A percentile compares a stretch with the other conserved stretches of the same genome.
These are phyloP conservation scores for Drosophila carrolli DNA, from an alignment of 1,140 invertebrate species.

Conservation along the genomic window DNA sequence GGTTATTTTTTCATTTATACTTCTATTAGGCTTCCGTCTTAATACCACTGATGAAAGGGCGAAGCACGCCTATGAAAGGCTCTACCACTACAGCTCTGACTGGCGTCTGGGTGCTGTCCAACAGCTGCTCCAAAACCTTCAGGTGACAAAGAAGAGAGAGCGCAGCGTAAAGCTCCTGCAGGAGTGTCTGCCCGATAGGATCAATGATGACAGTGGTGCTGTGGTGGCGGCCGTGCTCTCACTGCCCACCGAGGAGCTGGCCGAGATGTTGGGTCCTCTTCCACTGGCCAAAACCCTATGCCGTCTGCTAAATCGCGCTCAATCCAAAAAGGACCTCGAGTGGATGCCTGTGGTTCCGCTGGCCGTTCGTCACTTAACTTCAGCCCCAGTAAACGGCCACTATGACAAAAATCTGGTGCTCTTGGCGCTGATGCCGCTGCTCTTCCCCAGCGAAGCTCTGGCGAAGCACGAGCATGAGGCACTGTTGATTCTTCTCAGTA, in stretches of 20 bases:
- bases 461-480: slow-evolving; percentile 26
- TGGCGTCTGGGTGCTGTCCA: slow-evolving; percentile 88
- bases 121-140: slow-evolving; percentile 85
- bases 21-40: slow-evolving; percentile 85
- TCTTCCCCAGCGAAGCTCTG: slow-evolving; percentile 54
- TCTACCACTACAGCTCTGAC: slow-evolving; percentile 88
- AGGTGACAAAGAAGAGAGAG: slow-evolving; percentile 65
- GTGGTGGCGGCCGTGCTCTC: slow-evolving; percentile 86
- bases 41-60: slow-evolving; percentile 85
- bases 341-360: slow-evolving; percentile 83
- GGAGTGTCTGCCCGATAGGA: slow-evolving; percentile 86
- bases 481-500: slow-evolving; percentile 48
- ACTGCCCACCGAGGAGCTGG: slow-evolving; percentile 82
- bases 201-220: slow-evolving; percentile 86
- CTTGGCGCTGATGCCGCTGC: slow-evolving; percentile 68
- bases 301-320: slow-evolving; percentile 65
- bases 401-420: slow-evolving; percentile 74
- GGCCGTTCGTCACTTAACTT: slow-evolving; percentile 83
- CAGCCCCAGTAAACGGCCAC: slow-evolving; percentile 24
- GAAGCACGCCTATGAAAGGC: slow-evolving; percentile 87
- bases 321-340: slow-evolving; percentile 37
- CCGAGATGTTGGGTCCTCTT: slow-evolving; percentile 80
- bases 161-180: slow-evolving; percentile 86
- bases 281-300: slow-evolving; percentile 69
- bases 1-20: not conserved